phyloP scores from a whole-genome alignment of 2,888 invertebrate genomes.

The Choristoneura rosaceana region DNA sequence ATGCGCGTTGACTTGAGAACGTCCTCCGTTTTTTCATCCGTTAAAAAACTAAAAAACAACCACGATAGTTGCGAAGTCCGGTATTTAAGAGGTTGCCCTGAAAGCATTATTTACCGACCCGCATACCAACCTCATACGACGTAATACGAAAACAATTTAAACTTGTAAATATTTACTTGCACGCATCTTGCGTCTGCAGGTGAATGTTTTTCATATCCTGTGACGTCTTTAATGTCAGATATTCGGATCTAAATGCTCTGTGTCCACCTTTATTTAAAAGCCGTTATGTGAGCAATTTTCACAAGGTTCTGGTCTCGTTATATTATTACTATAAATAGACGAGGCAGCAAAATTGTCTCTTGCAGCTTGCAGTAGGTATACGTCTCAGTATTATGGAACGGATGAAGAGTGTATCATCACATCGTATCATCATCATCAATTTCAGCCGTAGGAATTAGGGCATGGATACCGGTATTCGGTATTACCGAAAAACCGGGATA shows the following conservation, averaged over 20 bases:
- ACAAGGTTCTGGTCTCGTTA: background rate
- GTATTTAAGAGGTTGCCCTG: constrained; percentile 22
- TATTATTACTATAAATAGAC: background rate
- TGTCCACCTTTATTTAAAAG: background rate
- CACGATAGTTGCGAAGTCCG: constrained; percentile 11
- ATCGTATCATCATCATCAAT: no score
- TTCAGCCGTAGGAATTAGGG: no score
- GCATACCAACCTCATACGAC: constrained; percentile 23
- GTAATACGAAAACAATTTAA: constrained; percentile 27
- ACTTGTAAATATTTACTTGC: constrained; percentile 18
- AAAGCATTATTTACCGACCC: constrained; percentile 20
- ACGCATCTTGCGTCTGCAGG: constrained; percentile 13
- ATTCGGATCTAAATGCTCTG: background rate
- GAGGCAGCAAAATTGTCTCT: no score
- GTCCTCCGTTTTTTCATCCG: no score
- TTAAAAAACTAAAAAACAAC: constrained; percentile 3
- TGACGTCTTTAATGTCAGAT: constrained; percentile 2
- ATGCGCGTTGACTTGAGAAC: no score
- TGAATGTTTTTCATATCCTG: constrained; percentile 17
- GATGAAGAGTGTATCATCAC: no score
- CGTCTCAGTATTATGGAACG: no score
- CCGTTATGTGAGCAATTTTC: background rate
- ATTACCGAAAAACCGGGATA: no score
- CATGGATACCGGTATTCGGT: no score
- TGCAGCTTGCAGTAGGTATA: no score